phyloP scores from a whole-genome alignment of 1,140 invertebrate species.

The Lamellibrachia luymesi region DNA sequence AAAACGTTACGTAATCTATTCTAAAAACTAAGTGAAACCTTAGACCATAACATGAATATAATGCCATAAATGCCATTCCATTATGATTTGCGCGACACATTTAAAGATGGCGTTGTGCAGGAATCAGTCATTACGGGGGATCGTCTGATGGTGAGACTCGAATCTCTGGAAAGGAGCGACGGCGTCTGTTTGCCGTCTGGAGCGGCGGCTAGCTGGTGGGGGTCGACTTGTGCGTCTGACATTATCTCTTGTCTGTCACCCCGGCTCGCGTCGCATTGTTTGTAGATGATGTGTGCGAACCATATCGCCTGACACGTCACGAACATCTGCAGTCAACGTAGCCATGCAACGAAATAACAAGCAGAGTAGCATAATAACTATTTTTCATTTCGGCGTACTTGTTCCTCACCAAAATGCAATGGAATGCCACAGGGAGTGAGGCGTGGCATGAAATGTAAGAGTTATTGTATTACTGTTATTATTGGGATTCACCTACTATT shows the following conservation, averaged over 20 bases:
- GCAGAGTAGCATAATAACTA: not conserved
- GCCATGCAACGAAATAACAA: not conserved
- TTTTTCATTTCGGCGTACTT: too few species aligned
- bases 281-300: not conserved
- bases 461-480: too few species aligned
- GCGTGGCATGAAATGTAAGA: too few species aligned
- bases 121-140: not conserved
- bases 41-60: not conserved
- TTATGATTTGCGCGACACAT: not conserved
- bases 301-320: not conserved
- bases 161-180: not conserved
- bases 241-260: not conserved
- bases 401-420: too few species aligned
- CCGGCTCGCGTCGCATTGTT: not conserved
- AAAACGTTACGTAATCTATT: not conserved
- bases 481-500: too few species aligned
- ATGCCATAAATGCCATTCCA: not conserved
- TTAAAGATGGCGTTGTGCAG: not conserved
- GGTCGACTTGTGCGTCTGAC: not conserved
- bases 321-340: not conserved
- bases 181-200: not conserved
- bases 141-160: not conserved
- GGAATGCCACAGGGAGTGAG: too few species aligned
- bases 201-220: not conserved
- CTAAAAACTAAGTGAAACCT: not conserved